Conservation (phyloP, 2,888 invertebrate species). For the Atethmia centrago region DNA sequence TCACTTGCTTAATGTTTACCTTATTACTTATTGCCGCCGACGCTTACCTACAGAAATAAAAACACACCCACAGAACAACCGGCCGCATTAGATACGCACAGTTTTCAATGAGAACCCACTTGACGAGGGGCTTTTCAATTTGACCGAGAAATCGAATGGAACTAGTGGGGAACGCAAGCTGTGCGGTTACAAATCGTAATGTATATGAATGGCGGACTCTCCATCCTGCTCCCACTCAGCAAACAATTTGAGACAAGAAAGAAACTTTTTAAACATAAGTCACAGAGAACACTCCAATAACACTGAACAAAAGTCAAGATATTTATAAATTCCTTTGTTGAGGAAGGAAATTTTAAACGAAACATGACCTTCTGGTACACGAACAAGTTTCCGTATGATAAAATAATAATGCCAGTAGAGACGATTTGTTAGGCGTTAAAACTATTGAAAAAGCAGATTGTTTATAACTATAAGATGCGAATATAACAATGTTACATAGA, state of each 20-base stretch:
- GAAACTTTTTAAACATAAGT: conserved; percentile 66
- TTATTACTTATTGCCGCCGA: conserved; percentile 86
- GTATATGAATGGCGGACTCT: conserved; percentile 74
- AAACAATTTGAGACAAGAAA: conserved; percentile 56
- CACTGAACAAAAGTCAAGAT: conserved; percentile 64
- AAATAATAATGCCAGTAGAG: conserved; percentile 33
- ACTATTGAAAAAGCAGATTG: conserved; percentile 20
- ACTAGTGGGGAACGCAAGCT: conserved; percentile 72
- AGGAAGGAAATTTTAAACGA: conserved; percentile 51
- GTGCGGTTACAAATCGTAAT: conserved; percentile 74
- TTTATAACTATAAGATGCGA: conserved; percentile 15
- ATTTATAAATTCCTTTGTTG: conserved; percentile 67
- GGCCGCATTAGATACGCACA: conserved; percentile 70
- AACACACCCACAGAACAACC: conserved; percentile 81
- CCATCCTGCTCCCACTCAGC: conserved; percentile 66
- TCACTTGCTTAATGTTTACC: conserved; percentile 86
- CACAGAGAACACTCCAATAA: conserved; percentile 63
- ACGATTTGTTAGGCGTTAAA: conserved; percentile 17
- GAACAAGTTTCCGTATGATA: conserved; percentile 18
- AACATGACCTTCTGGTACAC: conserved; percentile 31
- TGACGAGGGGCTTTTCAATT: conserved; percentile 73
- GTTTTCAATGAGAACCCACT: conserved; percentile 67
- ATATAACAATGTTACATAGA: conserved; percentile 29
- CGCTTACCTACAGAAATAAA: conserved; percentile 82
- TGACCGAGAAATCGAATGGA: conserved; percentile 75